A percentile compares a stretch with the other conserved stretches of the same genome.
phyloP scores from a whole-genome alignment of 2,888 invertebrate genomes.

The Machimus rusticus region DNA sequence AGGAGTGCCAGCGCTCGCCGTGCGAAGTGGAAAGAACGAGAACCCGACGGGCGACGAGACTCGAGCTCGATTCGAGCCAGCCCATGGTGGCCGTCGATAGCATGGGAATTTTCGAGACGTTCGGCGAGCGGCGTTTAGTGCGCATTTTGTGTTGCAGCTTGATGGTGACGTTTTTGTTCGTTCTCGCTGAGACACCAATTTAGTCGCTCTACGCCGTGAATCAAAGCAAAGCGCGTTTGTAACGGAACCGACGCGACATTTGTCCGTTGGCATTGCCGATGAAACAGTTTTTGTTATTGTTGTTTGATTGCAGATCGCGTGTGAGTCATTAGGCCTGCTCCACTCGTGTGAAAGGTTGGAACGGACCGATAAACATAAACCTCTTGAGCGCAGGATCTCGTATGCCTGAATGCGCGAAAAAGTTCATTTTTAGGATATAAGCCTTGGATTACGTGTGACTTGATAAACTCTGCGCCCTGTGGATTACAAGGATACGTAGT shows the following conservation, averaged over 20 bases:
- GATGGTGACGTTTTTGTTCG: neutral
- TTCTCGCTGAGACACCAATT: neutral
- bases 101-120: slow-evolving; percentile 39
- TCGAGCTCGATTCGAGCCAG: neutral
- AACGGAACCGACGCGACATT: neutral
- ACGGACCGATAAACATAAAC: neutral
- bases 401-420: neutral
- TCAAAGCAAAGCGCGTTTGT: neutral
- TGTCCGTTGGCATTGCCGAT: neutral
- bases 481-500: neutral
- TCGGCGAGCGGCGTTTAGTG: slow-evolving; percentile 16
- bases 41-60: neutral
- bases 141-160: slow-evolving; percentile 27
- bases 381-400: neutral
- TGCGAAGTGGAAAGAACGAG: neutral
- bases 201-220: slow-evolving; percentile 11
- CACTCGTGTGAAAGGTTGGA: neutral
- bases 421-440: neutral
- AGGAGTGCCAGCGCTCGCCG: neutral
- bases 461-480: neutral
- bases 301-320: neutral
- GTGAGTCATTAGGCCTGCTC: neutral
- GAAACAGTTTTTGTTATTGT: neutral
- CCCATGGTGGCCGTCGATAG: neutral
- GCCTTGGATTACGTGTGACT: slow-evolving; percentile 22